Evolutionary conservation across 2,113 vertebrate species (phyloP), one percentile per base, ranked within the genome.

Genomic region (Poeciliopsis retropinna): DNA sequence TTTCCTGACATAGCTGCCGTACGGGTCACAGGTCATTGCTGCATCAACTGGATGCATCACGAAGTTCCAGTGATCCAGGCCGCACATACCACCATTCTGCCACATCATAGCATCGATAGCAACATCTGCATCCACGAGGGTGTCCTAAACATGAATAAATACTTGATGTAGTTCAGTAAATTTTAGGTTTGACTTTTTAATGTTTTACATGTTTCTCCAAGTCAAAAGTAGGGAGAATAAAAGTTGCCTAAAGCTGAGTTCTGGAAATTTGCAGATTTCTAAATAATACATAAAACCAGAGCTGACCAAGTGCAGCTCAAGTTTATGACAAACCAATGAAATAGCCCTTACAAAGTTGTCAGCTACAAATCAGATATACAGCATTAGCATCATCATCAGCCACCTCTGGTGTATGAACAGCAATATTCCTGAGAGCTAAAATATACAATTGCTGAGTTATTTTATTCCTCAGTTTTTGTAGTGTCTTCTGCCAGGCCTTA

Each of bases 61-160:
- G 72, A 94, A 94, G 80, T 94, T 94, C 94, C 93, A 94, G 76
- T 94, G 92, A 87, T 94, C 93, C 87, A 94, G 83, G 60, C 93
- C 92, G 65, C 91, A 92, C 93, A 95, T 94, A 60, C 93, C 93
- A 6, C 92, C 94, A 37, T 95, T 94, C 87, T 94, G 93, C 94
- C 94, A 94, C 93, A 94, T 95, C 94, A 94, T 91, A 13, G 93
- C 92, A 76, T 94, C 92, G 39, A 94, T 95, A 60, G 92, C 93
- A 69, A 93, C 92, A 70, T 95, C 93, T 41, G 93, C 93, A 68
- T 95, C 94, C 70, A 94, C 88, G 19, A 94, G 73, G 3, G 93
- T 95, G 85, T 95, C 94, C 94, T 95, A 64, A 67, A 78, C 9
- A 68, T 0, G 31, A 8, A 51, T 3, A 69, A 34, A 78, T 19